These are phyloP conservation scores for Rhodeus uyekii DNA, from an alignment of 2,797 vertebrate species.

Conservation along the genomic window DNA sequence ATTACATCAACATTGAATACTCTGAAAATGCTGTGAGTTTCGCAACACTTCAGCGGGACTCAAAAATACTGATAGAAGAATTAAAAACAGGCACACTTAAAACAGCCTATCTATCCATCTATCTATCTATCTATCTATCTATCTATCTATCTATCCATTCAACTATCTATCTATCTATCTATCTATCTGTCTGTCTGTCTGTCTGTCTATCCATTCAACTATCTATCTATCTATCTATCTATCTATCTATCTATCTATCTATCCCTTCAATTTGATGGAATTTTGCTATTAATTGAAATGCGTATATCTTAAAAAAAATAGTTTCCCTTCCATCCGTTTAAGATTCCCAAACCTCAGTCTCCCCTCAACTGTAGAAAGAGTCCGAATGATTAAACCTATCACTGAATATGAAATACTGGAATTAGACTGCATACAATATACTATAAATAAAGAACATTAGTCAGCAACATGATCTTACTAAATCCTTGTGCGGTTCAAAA, in stretches of 20 bases:
- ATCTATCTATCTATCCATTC: no score
- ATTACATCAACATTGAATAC: no score
- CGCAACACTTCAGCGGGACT: no score
- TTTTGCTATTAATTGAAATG: no score
- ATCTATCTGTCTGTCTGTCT: no score
- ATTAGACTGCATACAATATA: not conserved
- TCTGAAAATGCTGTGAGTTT: no score
- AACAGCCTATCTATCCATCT: not conserved
- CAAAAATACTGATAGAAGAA: not conserved
- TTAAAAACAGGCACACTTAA: not conserved
- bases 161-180: no score
- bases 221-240: fast-evolving
- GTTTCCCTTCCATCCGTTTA: no score
- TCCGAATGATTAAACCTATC: not conserved
- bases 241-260: no score
- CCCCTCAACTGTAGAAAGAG: not conserved
- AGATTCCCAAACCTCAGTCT: not conserved
- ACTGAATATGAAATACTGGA: not conserved
- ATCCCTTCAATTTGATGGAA: no score
- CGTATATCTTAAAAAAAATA: no score
- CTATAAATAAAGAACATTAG: not conserved
- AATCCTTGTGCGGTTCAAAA: not conserved
- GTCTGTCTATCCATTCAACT: fast-evolving
- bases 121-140: fast-evolving
- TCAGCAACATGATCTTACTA: not conserved